These are phyloP conservation scores for Sylvilagus bachmani DNA, from an alignment of 2,113 vertebrate genomes.

Conservation along the genomic window DNA sequence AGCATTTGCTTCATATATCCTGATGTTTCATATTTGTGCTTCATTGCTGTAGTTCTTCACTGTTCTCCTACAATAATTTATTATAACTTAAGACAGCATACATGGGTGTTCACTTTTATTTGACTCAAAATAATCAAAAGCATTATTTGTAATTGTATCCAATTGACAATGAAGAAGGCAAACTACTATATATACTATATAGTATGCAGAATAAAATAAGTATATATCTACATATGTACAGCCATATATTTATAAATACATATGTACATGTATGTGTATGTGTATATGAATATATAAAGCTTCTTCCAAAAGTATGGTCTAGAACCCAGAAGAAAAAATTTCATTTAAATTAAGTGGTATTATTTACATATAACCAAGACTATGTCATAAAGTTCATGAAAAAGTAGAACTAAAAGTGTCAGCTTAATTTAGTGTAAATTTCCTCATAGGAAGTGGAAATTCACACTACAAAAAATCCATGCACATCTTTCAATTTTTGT, in stretches of 20 bases:
- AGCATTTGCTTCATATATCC: background rate
- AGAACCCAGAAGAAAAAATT: too few species aligned
- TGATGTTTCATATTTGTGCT: background rate
- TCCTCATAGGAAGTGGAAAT: too few species aligned
- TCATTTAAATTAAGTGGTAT: too few species aligned
- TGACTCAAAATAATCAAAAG: background rate
- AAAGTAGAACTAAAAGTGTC: too few species aligned
- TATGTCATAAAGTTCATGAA: too few species aligned
- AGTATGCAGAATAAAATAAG: background rate
- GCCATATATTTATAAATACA: background rate
- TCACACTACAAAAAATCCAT: too few species aligned
- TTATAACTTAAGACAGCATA: background rate
- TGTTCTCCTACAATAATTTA: slow-evolving; percentile 37
- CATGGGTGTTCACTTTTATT: background rate
- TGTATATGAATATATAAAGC: background rate
- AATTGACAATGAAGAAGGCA: background rate
- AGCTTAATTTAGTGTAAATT: too few species aligned
- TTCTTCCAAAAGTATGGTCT: too few species aligned
- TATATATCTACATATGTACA: background rate
- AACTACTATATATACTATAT: background rate
- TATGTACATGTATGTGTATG: background rate
- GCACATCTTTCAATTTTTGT: too few species aligned
- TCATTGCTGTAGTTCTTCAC: background rate
- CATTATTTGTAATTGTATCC: background rate
- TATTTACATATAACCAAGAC: too few species aligned